These are phyloP conservation scores for Hirudinaria manillensis DNA, from an alignment of 2,888 invertebrate species.

Conservation along the genomic window DNA sequence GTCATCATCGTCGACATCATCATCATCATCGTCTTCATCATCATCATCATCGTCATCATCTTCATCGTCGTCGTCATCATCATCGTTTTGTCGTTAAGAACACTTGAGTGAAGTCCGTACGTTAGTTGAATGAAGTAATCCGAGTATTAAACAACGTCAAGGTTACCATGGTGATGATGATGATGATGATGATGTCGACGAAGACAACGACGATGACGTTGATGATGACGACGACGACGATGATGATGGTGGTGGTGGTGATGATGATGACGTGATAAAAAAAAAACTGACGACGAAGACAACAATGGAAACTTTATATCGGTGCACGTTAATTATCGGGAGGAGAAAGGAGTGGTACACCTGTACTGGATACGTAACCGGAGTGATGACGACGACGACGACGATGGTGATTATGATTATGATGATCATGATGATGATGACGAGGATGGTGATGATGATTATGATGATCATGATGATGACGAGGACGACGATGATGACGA, in stretches of 20 bases:
- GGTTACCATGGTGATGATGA: neutral
- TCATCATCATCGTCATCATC: neutral
- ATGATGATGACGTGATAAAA: constrained; percentile 24
- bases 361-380: neutral
- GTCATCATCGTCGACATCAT: constrained; percentile 23
- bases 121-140: too few species aligned
- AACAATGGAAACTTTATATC: neutral
- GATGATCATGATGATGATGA: constrained; percentile 14
- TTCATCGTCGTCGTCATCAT: neutral
- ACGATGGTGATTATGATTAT: constrained; percentile 4
- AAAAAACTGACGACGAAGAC: neutral
- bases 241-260: constrained; percentile 17
- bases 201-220: constrained; percentile 23
- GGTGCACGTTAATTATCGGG: neutral
- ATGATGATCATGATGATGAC: constrained; percentile 25
- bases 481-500: constrained; percentile 7
- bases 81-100: neutral
- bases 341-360: neutral
- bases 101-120: too few species aligned
- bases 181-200: constrained; percentile 22
- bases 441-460: constrained; percentile 14
- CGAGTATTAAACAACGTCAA: too few species aligned
- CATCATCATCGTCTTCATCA: neutral
- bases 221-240: constrained; percentile 10
- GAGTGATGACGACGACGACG: constrained; percentile 14